Percentiles rank a stretch among this genome's conserved stretches.
Conservation (phyloP, 37 sponge, comb jelly and placozoan genomes). For the Chondrilla cf. caribensis region DNA sequence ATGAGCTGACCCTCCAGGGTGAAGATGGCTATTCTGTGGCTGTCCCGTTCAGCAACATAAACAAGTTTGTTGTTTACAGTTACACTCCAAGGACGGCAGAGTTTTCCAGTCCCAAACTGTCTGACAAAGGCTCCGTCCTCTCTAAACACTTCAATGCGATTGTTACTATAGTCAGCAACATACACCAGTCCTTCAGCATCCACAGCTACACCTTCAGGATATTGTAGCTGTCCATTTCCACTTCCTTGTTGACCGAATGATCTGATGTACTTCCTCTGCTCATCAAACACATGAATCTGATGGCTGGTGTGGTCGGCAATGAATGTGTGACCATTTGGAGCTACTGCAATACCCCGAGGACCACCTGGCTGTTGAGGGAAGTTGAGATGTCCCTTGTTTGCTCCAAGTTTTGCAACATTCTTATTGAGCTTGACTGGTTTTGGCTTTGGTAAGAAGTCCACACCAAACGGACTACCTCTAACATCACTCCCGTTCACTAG, state of each 20-base stretch:
- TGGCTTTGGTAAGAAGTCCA: too few species aligned
- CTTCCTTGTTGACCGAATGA: neutral
- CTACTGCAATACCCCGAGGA: constrained; percentile 3
- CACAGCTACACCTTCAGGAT: neutral
- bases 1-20: neutral
- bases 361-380: constrained; percentile 1
- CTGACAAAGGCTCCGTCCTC: too few species aligned
- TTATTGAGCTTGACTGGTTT: too few species aligned
- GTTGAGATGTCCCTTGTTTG: neutral
- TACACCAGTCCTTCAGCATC: neutral
- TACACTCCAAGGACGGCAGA: too few species aligned
- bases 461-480: too few species aligned
- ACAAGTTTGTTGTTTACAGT: too few species aligned
- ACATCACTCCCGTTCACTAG: too few species aligned
- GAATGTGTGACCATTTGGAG: constrained; percentile 5
- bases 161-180: too few species aligned
- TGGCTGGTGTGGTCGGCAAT: neutral
- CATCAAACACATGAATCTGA: constrained; percentile 3
- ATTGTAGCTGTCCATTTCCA: neutral
- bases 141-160: too few species aligned
- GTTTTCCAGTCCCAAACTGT: too few species aligned
- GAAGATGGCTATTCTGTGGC: neutral
- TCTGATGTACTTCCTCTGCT: neutral
- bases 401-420: too few species aligned
- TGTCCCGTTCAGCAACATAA: too few species aligned